These are phyloP conservation scores for Choristoneura fumiferana DNA, from an alignment of 1,140 invertebrate species.

Conservation along the genomic window DNA sequence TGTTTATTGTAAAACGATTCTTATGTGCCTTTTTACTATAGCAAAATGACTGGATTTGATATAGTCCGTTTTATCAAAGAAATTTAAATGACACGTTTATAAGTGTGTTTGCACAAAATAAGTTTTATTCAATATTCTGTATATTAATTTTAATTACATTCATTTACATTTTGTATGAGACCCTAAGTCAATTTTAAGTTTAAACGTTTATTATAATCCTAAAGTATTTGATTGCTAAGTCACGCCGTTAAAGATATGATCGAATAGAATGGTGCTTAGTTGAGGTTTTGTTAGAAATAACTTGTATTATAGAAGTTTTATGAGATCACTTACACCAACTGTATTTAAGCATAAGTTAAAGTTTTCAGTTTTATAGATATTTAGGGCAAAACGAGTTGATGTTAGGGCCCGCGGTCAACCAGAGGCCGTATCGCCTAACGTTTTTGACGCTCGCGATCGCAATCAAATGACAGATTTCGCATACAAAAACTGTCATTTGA, in stretches of 20 bases:
- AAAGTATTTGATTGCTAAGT: conserved; percentile 71
- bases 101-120: conserved; percentile 70
- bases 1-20: conserved; percentile 67
- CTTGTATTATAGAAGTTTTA: conserved; percentile 51
- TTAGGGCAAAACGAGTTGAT: conserved; percentile 13
- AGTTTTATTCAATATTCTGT: conserved; percentile 58
- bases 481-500: too few relatives aligned
- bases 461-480: too few relatives aligned
- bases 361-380: conserved; percentile 33
- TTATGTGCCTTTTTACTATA: conserved; percentile 71
- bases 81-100: conserved; percentile 54
- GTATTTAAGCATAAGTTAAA: conserved; percentile 31
- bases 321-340: conserved; percentile 39
- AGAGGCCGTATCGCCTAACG: too few relatives aligned
- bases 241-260: conserved; percentile 62
- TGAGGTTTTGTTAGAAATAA: conserved; percentile 63
- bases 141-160: conserved; percentile 57
- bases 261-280: conserved; percentile 78
- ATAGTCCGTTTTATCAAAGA: conserved; percentile 54
- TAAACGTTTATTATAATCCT: conserved; percentile 58
- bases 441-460: too few relatives aligned
- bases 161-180: conserved; percentile 53
- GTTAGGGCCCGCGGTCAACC: conserved; percentile 45
- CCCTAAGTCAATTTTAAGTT: conserved; percentile 65
- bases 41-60: conserved; percentile 70